Evolutionary conservation across 2,888 invertebrate genomes (phyloP).

Genomic region (Trichogramma dendrolimi): DNA sequence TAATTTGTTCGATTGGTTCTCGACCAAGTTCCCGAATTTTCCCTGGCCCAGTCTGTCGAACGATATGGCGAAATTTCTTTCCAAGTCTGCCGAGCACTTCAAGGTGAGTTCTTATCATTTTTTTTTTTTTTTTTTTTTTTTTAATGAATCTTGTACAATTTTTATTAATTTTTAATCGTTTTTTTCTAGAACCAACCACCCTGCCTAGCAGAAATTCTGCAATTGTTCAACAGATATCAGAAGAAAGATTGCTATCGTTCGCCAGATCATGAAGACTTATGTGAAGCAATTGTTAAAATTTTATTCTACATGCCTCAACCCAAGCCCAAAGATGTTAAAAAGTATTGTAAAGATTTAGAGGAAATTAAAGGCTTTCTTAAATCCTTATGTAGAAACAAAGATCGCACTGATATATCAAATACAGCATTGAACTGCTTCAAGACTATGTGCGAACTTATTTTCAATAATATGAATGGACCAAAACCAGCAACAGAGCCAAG

Average conservation of each 20-base stretch:
- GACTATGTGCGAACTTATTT: slow-evolving; percentile 60
- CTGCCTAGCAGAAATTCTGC: slow-evolving; percentile 18
- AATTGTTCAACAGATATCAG: slow-evolving; percentile 20
- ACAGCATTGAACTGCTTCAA: slow-evolving; percentile 58
- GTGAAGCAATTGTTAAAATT: slow-evolving; percentile 37
- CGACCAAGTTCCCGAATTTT: slow-evolving; percentile 34
- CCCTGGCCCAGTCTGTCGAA: slow-evolving; percentile 30
- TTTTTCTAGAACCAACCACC: slow-evolving; percentile 15
- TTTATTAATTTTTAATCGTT: neutral
- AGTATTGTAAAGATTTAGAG: slow-evolving; percentile 32
- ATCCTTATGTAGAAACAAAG: slow-evolving; percentile 30
- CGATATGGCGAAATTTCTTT: slow-evolving; percentile 39
- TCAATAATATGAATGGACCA: slow-evolving; percentile 52
- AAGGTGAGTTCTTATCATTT: slow-evolving; percentile 6
- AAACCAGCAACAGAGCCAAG: slow-evolving; percentile 50
- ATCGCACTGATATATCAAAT: slow-evolving; percentile 44
- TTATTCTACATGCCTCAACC: slow-evolving; percentile 38
- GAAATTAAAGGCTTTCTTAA: slow-evolving; percentile 36
- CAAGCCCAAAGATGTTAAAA: slow-evolving; percentile 27
- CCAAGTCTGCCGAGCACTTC: slow-evolving; percentile 9
- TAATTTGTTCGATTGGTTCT: slow-evolving; percentile 39
- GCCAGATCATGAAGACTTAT: slow-evolving; percentile 35
- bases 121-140: neutral
- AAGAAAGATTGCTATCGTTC: slow-evolving; percentile 32
- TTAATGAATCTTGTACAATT: too few species aligned